Evolutionary conservation across 2,113 vertebrate genomes (phyloP).

Genomic region (Colossoma macropomum): DNA sequence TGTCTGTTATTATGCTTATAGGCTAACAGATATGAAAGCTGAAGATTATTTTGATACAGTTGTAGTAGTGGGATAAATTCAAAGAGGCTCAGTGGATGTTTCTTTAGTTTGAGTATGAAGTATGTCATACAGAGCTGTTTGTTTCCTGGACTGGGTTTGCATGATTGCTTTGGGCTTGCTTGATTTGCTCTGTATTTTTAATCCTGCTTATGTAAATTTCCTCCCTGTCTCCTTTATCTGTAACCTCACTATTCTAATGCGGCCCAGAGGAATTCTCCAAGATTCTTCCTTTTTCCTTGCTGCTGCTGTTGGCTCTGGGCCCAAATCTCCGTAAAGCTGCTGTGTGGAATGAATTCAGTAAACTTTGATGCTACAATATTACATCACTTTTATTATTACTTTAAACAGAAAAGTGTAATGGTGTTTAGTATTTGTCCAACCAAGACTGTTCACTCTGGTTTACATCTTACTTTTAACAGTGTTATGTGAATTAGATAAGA

Average conservation of each 20-base stretch:
- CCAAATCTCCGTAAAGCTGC: not conserved
- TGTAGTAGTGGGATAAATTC: too few species aligned
- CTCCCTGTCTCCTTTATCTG: not conserved
- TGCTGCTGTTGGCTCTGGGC: not conserved
- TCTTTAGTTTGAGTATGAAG: not conserved
- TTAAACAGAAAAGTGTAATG: not conserved
- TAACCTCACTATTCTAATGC: not conserved
- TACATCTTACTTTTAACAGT: too few species aligned
- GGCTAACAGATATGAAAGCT: not conserved
- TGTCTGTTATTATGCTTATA: not conserved
- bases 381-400: not conserved
- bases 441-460: too few species aligned
- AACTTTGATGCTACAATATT: not conserved
- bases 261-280: not conserved
- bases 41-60: not conserved
- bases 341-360: not conserved
- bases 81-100: not conserved
- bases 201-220: slow-evolving; percentile 8
- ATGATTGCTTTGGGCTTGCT: not conserved
- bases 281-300: not conserved
- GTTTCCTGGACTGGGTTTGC: not conserved
- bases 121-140: not conserved
- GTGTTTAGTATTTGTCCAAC: too few species aligned
- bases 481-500: too few species aligned
- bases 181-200: not conserved